Evolutionary conservation across 2,797 vertebrate genomes (phyloP).

Genomic region (Hipposideros larvatus): DNA sequence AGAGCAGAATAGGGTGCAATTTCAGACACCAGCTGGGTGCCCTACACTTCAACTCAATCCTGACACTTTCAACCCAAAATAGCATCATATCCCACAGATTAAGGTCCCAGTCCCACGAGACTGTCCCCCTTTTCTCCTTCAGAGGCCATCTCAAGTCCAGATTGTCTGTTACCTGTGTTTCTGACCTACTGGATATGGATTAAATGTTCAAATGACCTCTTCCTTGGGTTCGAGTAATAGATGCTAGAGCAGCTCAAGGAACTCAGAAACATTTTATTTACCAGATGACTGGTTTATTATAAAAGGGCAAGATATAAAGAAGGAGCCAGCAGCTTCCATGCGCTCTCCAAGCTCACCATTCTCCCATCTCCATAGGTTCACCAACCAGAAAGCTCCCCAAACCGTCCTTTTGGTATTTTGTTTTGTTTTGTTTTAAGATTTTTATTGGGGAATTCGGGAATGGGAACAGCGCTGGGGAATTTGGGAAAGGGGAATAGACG

Average conservation of each 20-base stretch:
- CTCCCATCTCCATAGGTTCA: accelerated
- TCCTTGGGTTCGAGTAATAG: not conserved
- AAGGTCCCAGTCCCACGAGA: not conserved
- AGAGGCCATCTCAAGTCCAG: not conserved
- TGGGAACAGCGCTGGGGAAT: no score
- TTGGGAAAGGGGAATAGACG: no score
- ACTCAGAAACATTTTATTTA: not conserved
- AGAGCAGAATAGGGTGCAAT: not conserved
- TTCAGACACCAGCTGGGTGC: not conserved
- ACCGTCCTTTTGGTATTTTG: no score
- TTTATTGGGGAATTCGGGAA: no score
- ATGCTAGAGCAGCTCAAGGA: not conserved
- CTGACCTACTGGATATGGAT: not conserved
- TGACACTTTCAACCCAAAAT: not conserved
- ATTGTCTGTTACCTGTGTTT: not conserved
- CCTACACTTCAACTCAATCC: not conserved
- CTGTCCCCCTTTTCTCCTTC: no score
- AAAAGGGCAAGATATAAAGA: not conserved
- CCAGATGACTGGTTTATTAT: not conserved
- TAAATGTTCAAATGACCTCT: not conserved
- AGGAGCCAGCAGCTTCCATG: accelerated
- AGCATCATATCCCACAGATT: no score
- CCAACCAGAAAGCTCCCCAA: not conserved
- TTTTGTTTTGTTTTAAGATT: no score
- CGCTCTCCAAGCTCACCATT: accelerated